These are phyloP conservation scores for Alouatta palliata DNA, from an alignment of 2,113 vertebrate species.

Conservation along the genomic window DNA sequence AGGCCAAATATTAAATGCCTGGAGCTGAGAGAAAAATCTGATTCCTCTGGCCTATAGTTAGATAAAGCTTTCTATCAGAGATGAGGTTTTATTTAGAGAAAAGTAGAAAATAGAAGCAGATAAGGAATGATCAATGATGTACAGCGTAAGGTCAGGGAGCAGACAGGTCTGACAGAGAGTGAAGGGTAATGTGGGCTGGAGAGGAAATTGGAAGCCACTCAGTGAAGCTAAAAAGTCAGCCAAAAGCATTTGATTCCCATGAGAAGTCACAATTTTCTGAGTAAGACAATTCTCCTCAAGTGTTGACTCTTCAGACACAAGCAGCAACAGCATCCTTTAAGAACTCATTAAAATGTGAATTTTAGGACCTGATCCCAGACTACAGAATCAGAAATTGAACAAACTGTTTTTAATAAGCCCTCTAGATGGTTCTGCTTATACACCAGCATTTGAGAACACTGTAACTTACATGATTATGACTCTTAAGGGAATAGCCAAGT, in stretches of 20 bases:
- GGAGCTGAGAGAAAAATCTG: not conserved
- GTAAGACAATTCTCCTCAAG: not conserved
- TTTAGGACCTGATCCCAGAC: not conserved
- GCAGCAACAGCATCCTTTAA: not conserved
- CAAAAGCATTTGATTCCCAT: not conserved
- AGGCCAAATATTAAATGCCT: not conserved
- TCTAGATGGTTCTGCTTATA: not conserved
- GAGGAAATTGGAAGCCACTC: not conserved
- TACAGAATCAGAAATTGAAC: not conserved
- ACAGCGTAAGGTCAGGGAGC: not conserved
- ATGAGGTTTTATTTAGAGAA: not conserved
- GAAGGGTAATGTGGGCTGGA: not conserved
- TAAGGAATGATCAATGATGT: not conserved
- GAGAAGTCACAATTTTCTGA: not conserved
- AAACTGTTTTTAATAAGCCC: not conserved
- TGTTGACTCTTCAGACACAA: not conserved
- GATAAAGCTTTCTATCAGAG: not conserved
- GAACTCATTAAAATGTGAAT: not conserved
- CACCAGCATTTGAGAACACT: not conserved
- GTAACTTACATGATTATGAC: not conserved
- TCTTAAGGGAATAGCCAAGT: not conserved
- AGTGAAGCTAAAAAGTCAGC: not conserved
- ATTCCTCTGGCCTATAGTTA: not conserved
- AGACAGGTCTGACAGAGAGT: not conserved
- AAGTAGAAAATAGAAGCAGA: not conserved